Percentiles rank a stretch among this genome's conserved stretches.
These are phyloP conservation scores for Scaptomyza montana DNA, from an alignment of 1,140 invertebrate species.

Conservation along the genomic window DNA sequence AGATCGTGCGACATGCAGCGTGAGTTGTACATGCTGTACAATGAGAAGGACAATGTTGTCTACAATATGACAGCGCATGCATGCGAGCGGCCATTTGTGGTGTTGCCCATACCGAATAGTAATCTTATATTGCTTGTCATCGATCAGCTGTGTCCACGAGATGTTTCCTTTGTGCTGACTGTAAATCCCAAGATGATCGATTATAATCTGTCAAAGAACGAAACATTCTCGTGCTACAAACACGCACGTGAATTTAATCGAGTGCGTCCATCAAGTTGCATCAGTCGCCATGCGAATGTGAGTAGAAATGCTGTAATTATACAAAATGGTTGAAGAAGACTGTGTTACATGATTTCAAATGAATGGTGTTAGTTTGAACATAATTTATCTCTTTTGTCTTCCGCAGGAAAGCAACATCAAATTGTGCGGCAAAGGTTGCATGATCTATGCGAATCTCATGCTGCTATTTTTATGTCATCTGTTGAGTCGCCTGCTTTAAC, in stretches of 20 bases:
- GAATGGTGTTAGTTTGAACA: too few relatives aligned
- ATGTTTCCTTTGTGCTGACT: constrained; percentile 79
- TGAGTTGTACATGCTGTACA: constrained; percentile 83
- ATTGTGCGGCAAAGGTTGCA: constrained; percentile 62
- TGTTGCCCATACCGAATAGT: constrained; percentile 91
- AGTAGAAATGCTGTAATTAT: constrained; percentile 61
- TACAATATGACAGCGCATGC: constrained; percentile 80
- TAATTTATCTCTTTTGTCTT: neutral
- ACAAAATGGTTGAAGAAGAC: too few relatives aligned
- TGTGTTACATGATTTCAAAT: too few relatives aligned
- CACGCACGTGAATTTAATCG: constrained; percentile 86
- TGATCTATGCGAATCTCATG: constrained; percentile 59
- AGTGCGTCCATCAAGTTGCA: constrained; percentile 87
- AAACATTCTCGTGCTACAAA: constrained; percentile 87
- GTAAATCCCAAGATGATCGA: constrained; percentile 87
- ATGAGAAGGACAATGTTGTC: constrained; percentile 78
- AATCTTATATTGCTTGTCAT: constrained; percentile 94
- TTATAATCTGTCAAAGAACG: constrained; percentile 84
- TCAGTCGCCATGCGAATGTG: constrained; percentile 89
- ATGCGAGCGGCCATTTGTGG: constrained; percentile 90
- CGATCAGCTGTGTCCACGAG: constrained; percentile 87
- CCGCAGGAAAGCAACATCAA: constrained; percentile 69
- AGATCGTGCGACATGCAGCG: constrained; percentile 82
- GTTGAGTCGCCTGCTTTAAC: constrained; percentile 69
- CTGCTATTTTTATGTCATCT: constrained; percentile 62